These are phyloP conservation scores for Omphaloscelis lunosa DNA, from an alignment of 2,888 invertebrate genomes.

Conservation along the genomic window DNA sequence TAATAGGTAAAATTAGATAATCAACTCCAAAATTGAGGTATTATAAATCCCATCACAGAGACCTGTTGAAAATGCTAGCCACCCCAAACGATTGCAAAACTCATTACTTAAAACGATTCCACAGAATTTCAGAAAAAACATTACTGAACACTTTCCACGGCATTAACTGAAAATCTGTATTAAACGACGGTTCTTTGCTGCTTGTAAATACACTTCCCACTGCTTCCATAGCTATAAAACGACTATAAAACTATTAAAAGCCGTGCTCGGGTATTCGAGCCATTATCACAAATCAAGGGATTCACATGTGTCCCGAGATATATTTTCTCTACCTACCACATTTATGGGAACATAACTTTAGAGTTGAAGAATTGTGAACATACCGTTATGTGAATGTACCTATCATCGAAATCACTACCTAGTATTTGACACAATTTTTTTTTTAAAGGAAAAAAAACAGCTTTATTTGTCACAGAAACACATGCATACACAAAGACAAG, in stretches of 20 bases:
- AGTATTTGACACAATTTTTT: too few relatives aligned
- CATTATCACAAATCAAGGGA: conserved; percentile 45
- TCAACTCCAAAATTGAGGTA: conserved; percentile 31
- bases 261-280: conserved; percentile 3
- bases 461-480: too few relatives aligned
- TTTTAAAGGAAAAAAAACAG: too few relatives aligned
- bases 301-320: conserved; percentile 1
- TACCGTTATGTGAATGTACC: too few relatives aligned
- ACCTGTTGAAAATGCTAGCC: background rate
- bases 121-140: background rate
- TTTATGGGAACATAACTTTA: conserved; percentile 8
- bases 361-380: too few relatives aligned
- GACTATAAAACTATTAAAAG: conserved; percentile 37
- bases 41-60: background rate
- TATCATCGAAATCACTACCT: too few relatives aligned
- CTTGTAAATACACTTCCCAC: background rate
- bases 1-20: background rate
- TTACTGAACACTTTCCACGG: background rate
- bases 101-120: background rate
- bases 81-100: background rate
- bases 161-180: background rate
- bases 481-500: too few relatives aligned
- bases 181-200: background rate
- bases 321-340: background rate
- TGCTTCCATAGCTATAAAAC: conserved; percentile 1